Base-by-base conservation (phyloP, 2,888 invertebrate genomes). In the Ferdinandea cuprea region DNA sequence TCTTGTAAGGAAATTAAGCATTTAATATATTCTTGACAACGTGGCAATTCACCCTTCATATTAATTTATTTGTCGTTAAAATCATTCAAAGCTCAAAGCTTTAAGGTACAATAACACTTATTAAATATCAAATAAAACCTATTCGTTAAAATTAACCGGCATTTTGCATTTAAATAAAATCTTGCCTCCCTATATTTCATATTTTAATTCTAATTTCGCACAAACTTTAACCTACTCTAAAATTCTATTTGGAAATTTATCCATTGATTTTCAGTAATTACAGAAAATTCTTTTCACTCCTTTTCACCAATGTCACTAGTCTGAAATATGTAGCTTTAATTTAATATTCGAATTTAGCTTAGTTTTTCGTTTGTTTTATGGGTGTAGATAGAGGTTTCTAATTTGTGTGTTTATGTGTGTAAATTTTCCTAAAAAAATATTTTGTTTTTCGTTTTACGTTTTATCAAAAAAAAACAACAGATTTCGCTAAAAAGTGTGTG, bases 361-460 rank as follows among this genome's bases (percentile, higher is more conserved):
- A 50, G 30, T 30, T 42, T 30, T 44, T 32, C 65, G 15, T 63
- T 25, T 37, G 54, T 56, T 48, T 25, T 54, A 28, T 15, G 30
- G 37, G 65, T 52, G 40, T 58, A 50, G 40, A 40, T 40, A 65
- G 19, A 52, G 21, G 8, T 37, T 42, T 32, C 56, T 28, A 52
- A 42, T 40, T 54, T 50, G 19, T 48, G 21, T 68, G 68, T 40
- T 35, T 74, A 25, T 2, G 56, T 52, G 80, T 81, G 65, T 69
- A 79, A 65, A 77, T 56, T 58, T 71, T 40, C 0, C 42, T 42
- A 37, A 78, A 78, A 65, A 72, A 50, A 72, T 63, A 77, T 71
- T 15, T 19, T 28, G 37, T 32, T 52, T 68, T 17, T 21, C 32
- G 52, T 48, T 42, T 40, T 21, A 63, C 58, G 65, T 6, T 8